Evolutionary conservation across 2,113 vertebrate species (phyloP).

Genomic region (Lathamus discolor): DNA sequence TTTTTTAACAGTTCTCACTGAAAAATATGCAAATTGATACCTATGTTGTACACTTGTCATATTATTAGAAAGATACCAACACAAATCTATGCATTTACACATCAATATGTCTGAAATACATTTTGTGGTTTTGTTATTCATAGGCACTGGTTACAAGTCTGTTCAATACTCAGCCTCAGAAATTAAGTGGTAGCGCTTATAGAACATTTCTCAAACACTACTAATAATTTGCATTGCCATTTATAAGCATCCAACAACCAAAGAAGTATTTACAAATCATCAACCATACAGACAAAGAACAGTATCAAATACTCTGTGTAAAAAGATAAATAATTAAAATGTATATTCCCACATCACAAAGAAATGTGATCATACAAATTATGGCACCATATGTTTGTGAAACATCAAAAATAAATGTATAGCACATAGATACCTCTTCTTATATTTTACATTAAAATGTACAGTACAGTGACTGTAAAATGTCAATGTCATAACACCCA

Average conservation of each 20-base stretch:
- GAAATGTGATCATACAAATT: slow-evolving; percentile 64
- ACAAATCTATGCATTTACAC: slow-evolving; percentile 13
- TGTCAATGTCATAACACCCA: not conserved
- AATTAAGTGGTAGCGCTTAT: slow-evolving; percentile 22
- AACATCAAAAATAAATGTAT: slow-evolving; percentile 57
- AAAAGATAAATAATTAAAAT: slow-evolving; percentile 69
- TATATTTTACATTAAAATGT: slow-evolving; percentile 61
- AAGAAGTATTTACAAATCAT: slow-evolving; percentile 44
- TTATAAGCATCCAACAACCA: slow-evolving; percentile 39
- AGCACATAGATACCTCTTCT: slow-evolving; percentile 41
- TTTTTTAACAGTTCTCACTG: slow-evolving; percentile 33
- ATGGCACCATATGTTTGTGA: slow-evolving; percentile 57
- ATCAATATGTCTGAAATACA: not conserved
- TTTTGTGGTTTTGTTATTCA: not conserved
- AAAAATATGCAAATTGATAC: slow-evolving; percentile 46
- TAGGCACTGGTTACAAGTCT: slow-evolving; percentile 40
- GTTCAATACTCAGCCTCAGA: slow-evolving; percentile 47
- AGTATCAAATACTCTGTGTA: slow-evolving; percentile 69
- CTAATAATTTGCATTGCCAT: slow-evolving; percentile 22
- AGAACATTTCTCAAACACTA: slow-evolving; percentile 58
- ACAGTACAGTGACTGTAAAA: slow-evolving; percentile 62
- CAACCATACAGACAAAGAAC: slow-evolving; percentile 53
- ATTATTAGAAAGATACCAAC: slow-evolving; percentile 39
- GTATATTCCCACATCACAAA: slow-evolving; percentile 60
- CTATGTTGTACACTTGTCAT: slow-evolving; percentile 50